These are phyloP conservation scores for Champsocephalus gunnari DNA, from an alignment of 2,797 vertebrate genomes.

Conservation along the genomic window DNA sequence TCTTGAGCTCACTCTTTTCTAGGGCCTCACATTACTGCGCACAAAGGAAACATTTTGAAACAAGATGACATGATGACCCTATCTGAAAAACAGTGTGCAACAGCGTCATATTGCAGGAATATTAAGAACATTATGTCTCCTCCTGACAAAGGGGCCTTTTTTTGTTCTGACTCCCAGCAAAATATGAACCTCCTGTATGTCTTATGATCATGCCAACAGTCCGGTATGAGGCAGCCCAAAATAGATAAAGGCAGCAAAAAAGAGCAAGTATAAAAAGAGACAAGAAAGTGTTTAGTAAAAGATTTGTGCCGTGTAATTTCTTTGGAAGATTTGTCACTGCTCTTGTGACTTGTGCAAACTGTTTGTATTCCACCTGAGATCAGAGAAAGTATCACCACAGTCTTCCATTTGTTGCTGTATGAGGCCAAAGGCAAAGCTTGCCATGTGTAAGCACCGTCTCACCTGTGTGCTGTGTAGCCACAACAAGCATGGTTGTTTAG, in stretches of 20 bases:
- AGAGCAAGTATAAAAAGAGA: conserved; percentile 41
- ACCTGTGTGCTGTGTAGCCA: conserved; percentile 81
- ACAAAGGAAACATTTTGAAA: conserved; percentile 44
- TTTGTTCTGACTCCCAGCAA: conserved; percentile 66
- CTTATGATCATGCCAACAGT: conserved; percentile 73
- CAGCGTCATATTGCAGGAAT: conserved; percentile 49
- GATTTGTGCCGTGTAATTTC: conserved; percentile 49
- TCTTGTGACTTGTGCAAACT: conserved; percentile 72
- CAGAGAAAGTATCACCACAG: conserved; percentile 57
- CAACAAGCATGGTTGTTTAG: conserved; percentile 82
- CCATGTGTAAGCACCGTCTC: conserved; percentile 76
- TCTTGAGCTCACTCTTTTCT: conserved; percentile 33
- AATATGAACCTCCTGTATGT: conserved; percentile 52
- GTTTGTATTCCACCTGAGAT: conserved; percentile 75
- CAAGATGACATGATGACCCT: conserved; percentile 15
- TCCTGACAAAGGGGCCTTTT: conserved; percentile 68
- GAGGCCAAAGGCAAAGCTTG: conserved; percentile 73
- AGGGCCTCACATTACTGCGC: background rate
- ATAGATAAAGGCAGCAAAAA: conserved; percentile 49
- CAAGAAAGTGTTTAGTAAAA: conserved; percentile 20
- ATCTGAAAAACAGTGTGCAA: conserved; percentile 39
- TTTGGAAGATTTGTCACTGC: conserved; percentile 63
- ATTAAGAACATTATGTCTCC: conserved; percentile 50
- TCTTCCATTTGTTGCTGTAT: conserved; percentile 55
- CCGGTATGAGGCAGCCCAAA: conserved; percentile 45